Conservation (phyloP, 35 echinoderm and acorn worm species). For the Heliocidaris tuberculata region DNA sequence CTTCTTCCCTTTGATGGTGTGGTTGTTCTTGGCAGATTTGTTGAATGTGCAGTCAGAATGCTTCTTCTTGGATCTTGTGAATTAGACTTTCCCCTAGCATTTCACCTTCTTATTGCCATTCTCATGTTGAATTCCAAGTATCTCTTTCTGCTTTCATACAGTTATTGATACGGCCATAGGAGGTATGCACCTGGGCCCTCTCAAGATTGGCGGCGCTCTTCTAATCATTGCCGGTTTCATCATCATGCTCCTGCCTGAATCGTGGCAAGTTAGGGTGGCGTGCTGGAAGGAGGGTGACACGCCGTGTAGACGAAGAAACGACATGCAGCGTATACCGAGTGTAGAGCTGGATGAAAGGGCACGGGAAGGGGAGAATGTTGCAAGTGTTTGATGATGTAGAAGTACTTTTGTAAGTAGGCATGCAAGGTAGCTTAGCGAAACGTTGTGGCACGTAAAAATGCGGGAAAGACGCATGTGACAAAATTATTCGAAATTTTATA, state of each 20-base stretch:
- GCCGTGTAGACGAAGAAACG: conserved; percentile 15
- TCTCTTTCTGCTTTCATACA: conserved; percentile 41
- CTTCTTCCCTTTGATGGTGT: too few species aligned
- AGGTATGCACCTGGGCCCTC: conserved; percentile 29
- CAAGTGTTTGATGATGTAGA: neutral
- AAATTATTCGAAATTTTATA: too few species aligned
- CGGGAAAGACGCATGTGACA: too few species aligned
- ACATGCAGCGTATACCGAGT: neutral
- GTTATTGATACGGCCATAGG: conserved; percentile 77
- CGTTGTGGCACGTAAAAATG: too few species aligned
- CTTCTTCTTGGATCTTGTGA: too few species aligned
- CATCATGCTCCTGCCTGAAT: conserved; percentile 83
- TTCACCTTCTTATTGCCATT: too few species aligned
- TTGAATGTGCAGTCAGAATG: too few species aligned
- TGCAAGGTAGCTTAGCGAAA: too few species aligned
- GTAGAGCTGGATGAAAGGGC: neutral
- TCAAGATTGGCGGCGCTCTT: conserved; percentile 64
- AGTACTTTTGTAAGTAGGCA: neutral
- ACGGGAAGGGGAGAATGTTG: neutral
- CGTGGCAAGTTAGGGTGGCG: conserved; percentile 62
- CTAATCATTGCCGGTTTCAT: conserved; percentile 81
- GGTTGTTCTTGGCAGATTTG: too few species aligned
- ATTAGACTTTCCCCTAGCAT: too few species aligned
- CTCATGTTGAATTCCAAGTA: too few species aligned
- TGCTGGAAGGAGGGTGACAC: conserved; percentile 60